Evolutionary conservation across 1,140 invertebrate genomes (phyloP).

Genomic region (Drosophila insularis): DNA sequence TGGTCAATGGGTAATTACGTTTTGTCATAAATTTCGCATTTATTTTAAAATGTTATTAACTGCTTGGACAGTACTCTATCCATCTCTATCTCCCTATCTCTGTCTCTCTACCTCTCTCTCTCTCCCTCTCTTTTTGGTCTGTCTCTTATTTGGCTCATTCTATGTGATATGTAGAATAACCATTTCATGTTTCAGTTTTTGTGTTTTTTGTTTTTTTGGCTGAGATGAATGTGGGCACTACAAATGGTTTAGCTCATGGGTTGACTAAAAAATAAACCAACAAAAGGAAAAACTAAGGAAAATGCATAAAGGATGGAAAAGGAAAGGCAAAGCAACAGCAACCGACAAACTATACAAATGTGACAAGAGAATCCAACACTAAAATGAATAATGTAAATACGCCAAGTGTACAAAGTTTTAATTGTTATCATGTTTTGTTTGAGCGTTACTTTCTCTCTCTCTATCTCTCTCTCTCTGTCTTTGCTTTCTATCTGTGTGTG

Average conservation of each 20-base stretch:
- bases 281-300: slow-evolving; percentile 36
- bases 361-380: slow-evolving; percentile 74
- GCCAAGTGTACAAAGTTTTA: slow-evolving; percentile 78
- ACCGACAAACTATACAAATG: slow-evolving; percentile 46
- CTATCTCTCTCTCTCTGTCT: too few relatives aligned
- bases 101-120: not conserved
- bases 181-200: not conserved
- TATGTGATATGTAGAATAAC: slow-evolving; percentile 8
- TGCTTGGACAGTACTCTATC: slow-evolving; percentile 10
- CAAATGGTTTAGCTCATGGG: slow-evolving; percentile 4
- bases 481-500: not conserved
- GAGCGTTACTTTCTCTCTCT: slow-evolving; percentile 37
- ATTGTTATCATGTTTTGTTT: slow-evolving; percentile 80
- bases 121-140: slow-evolving; percentile 25
- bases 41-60: slow-evolving; percentile 79
- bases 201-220: not conserved
- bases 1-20: slow-evolving; percentile 65
- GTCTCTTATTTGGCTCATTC: slow-evolving; percentile 12
- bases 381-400: slow-evolving; percentile 79
- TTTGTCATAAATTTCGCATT: slow-evolving; percentile 75
- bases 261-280: slow-evolving; percentile 7
- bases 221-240: not conserved
- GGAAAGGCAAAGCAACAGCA: slow-evolving; percentile 23
- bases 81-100: not conserved
- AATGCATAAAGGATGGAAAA: slow-evolving; percentile 28